Evolutionary conservation across 2,888 invertebrate genomes (phyloP).

Genomic region (Pachymerium ferrugineum): DNA sequence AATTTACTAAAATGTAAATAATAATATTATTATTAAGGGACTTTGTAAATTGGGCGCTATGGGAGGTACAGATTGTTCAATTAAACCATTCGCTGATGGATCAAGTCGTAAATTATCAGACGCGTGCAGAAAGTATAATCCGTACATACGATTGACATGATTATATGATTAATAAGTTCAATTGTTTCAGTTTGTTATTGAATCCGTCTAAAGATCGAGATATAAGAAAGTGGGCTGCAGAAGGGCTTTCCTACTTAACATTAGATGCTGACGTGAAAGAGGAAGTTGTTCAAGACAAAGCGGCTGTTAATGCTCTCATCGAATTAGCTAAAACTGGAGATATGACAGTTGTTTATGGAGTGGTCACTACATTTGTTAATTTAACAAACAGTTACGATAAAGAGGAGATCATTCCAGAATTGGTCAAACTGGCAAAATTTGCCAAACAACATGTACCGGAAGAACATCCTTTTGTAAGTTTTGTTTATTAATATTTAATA

Average conservation of each 20-base stretch:
- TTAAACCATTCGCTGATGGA: constrained; percentile 90
- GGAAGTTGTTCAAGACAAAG: constrained; percentile 77
- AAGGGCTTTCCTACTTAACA: constrained; percentile 92
- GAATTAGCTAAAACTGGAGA: constrained; percentile 82
- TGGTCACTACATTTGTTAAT: constrained; percentile 91
- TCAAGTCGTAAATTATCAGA: constrained; percentile 86
- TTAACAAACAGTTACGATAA: constrained; percentile 97
- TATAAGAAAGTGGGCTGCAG: constrained; percentile 91
- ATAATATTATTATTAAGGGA: constrained; percentile 52
- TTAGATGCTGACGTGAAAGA: constrained; percentile 98
- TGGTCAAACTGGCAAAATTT: constrained; percentile 96
- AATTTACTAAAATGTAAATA: background rate
- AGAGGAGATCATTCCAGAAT: constrained; percentile 90
- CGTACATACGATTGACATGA: constrained; percentile 36
- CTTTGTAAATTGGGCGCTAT: constrained; percentile 88
- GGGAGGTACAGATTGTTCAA: constrained; percentile 92
- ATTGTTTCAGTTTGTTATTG: constrained; percentile 60
- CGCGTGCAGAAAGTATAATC: constrained; percentile 83
- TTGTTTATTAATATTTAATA: too few species aligned
- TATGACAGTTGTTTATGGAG: constrained; percentile 81
- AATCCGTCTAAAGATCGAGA: constrained; percentile 83
- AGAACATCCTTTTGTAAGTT: constrained; percentile 58
- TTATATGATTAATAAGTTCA: too few species aligned
- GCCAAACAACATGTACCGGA: constrained; percentile 99
- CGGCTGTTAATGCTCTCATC: constrained; percentile 77